phyloP scores from a whole-genome alignment of 2,888 invertebrate genomes.

The Macrophya annulata region DNA sequence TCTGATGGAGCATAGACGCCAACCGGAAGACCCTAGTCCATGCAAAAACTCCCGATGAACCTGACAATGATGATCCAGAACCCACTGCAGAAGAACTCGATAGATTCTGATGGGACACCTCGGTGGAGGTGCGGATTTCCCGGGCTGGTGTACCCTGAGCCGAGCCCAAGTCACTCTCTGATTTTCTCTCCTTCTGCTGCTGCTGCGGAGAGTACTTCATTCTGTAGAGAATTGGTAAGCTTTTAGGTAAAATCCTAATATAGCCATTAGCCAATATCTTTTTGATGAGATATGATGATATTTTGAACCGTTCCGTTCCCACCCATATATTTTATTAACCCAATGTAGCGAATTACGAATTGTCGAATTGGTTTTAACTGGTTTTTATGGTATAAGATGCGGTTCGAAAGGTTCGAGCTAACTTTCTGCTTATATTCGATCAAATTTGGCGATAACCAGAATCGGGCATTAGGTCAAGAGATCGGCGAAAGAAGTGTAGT shows the following conservation, averaged over 20 bases:
- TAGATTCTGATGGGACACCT: slow-evolving; percentile 66
- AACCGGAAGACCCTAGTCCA: slow-evolving; percentile 78
- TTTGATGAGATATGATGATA: background rate
- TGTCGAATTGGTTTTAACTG: background rate
- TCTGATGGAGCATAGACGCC: slow-evolving; percentile 75
- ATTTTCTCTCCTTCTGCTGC: slow-evolving; percentile 76
- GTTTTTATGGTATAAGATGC: background rate
- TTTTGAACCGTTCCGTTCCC: background rate
- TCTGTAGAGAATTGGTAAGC: slow-evolving; percentile 54
- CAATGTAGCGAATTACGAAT: background rate
- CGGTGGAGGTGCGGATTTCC: slow-evolving; percentile 59
- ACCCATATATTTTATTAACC: background rate
- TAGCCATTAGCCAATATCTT: background rate
- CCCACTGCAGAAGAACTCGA: slow-evolving; percentile 65
- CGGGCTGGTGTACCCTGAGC: slow-evolving; percentile 71
- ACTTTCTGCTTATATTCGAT: slow-evolving; percentile 13
- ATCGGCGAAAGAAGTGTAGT: slow-evolving; percentile 1
- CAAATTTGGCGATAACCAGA: slow-evolving; percentile 2
- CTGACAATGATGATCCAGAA: slow-evolving; percentile 61
- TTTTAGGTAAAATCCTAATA: slow-evolving; percentile 12
- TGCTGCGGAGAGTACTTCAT: slow-evolving; percentile 78
- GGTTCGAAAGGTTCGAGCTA: slow-evolving; percentile 9
- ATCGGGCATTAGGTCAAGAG: slow-evolving; percentile 32
- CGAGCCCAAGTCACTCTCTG: slow-evolving; percentile 75
- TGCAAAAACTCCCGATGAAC: slow-evolving; percentile 76